Percentiles rank a stretch among this genome's conserved stretches.
Conservation (phyloP, 2,888 invertebrate genomes). For the Cheilosia grossa region DNA sequence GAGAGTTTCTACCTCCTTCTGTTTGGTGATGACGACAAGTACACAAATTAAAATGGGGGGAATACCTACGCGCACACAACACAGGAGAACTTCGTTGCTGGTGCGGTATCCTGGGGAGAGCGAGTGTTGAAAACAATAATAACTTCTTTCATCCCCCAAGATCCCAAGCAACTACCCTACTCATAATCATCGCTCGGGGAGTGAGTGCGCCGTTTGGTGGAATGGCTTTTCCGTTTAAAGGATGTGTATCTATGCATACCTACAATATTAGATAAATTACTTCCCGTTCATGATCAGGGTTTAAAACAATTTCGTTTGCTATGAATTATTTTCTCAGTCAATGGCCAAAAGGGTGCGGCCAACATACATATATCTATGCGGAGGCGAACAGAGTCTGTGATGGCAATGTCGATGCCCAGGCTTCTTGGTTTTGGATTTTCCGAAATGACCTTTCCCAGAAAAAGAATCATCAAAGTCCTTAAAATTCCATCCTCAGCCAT, state of each 20-base stretch:
- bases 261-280: constrained; percentile 16
- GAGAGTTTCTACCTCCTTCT: constrained; percentile 28
- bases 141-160: constrained; percentile 69
- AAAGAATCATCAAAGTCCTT: constrained; percentile 60
- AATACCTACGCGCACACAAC: constrained; percentile 48
- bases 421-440: constrained; percentile 36
- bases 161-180: constrained; percentile 50
- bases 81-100: constrained; percentile 46
- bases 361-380: neutral
- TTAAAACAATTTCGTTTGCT: neutral
- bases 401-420: constrained; percentile 14
- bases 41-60: constrained; percentile 65
- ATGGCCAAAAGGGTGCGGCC: constrained; percentile 69
- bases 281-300: constrained; percentile 25
- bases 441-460: constrained; percentile 60
- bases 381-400: constrained; percentile 1
- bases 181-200: constrained; percentile 42
- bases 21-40: constrained; percentile 53
- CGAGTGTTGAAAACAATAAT: constrained; percentile 69
- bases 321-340: constrained; percentile 32
- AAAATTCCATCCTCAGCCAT: constrained; percentile 42
- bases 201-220: neutral
- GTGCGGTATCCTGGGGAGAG: constrained; percentile 39
- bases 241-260: constrained; percentile 10
- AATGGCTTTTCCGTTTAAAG: neutral